Evolutionary conservation across 2,888 invertebrate species (phyloP), one percentile per base, ranked within the genome.

Genomic region (Nomada fucata): DNA sequence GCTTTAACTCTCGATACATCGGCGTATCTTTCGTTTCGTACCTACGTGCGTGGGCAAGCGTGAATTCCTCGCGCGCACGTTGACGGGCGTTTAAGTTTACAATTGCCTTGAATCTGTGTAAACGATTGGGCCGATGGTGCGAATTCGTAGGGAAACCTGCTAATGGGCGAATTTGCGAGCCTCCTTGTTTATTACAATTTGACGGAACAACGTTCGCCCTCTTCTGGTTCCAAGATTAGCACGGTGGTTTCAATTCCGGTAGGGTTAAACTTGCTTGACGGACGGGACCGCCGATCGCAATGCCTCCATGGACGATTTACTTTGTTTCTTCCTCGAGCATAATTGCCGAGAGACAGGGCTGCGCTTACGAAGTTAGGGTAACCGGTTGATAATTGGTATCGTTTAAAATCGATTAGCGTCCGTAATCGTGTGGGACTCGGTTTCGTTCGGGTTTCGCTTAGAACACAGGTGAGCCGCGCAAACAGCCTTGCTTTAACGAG

Each of bases 81-180:
- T 70, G 70, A 60, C 76, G 60, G 59, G 57, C 50, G 65, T n/a
- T 71, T 68, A 52, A 53, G 53, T 65, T 71, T 74, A 52, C 69
- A 42, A 70, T 60, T 72, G 73, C 55, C 64, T 72, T 77, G 75
- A 85, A 75, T 85, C 76, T 70, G 57, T 60, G 72, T 55, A 52
- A 79, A 81, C 65, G 50, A 50, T 68, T 72, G 76, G 74, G 61
- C 64, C 74, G 78, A 81, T 78, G 61, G 72, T 36, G 72, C 59
- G 53, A 81, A 70, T 29, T 29, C 53, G 52, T 23, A 52, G 53
- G 70, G 76, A 76, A 77, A 52, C 65, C 55, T 20, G n/a, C 15
- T 60, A 67, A 67, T 60, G 23, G 65, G 7, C 2, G 11, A 18
- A 20, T 44, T 44, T 42, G 42, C 50, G 15, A 55, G n/a, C 29